A percentile compares a stretch with the other conserved stretches of the same genome.
Conservation (phyloP, 2,797 vertebrate species). For the Todus mexicanus region DNA sequence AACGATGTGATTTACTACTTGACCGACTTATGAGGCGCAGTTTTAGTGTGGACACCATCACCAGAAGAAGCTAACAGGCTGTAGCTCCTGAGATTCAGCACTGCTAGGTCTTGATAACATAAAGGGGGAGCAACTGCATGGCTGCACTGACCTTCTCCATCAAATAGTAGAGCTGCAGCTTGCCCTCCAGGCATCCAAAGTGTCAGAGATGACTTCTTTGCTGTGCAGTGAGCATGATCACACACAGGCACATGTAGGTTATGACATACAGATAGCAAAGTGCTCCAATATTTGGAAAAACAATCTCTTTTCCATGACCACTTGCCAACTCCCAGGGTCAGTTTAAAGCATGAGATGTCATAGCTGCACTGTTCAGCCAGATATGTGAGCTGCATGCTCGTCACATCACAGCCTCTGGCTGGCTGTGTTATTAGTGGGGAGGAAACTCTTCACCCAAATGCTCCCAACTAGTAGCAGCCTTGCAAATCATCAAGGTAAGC, state of each 20-base stretch:
- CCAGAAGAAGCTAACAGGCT: background rate
- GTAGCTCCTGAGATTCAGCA: background rate
- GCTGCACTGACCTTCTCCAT: background rate
- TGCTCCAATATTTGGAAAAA: background rate
- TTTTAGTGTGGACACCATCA: background rate
- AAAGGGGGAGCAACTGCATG: background rate
- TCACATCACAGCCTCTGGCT: background rate
- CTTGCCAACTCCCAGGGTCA: background rate
- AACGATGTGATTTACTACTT: background rate
- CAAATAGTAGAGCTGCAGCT: background rate
- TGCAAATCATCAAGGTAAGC: background rate
- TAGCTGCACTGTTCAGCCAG: background rate
- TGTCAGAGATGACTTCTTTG: background rate
- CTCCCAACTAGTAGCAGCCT: fast-evolving
- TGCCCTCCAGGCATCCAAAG: background rate
- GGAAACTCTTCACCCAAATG: background rate
- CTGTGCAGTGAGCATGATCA: background rate
- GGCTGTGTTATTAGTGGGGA: background rate
- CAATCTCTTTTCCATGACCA: background rate
- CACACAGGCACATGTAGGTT: background rate
- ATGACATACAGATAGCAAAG: background rate
- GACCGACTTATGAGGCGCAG: background rate
- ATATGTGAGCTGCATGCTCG: background rate
- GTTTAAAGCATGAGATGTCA: background rate
- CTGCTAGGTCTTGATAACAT: background rate